These are phyloP conservation scores for Ennomos fuscantarius DNA, from an alignment of 2,888 invertebrate species.

Conservation along the genomic window DNA sequence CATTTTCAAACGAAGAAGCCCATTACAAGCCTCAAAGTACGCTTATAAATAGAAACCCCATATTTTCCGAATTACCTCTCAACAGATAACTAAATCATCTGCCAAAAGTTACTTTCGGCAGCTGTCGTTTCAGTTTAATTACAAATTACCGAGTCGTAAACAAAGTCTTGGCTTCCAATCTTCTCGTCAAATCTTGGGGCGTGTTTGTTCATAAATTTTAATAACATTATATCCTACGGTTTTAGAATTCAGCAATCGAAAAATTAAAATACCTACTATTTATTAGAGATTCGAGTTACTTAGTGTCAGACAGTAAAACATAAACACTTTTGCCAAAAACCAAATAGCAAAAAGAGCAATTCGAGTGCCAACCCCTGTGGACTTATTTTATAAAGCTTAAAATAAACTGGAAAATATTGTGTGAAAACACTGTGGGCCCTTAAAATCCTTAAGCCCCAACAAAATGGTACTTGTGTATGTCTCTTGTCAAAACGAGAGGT, in stretches of 20 bases:
- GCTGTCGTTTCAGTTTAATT: constrained; percentile 40
- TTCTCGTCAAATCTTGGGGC: constrained; percentile 43
- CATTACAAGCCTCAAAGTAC: constrained; percentile 20
- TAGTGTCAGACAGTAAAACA: too few species aligned
- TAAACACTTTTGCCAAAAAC: constrained; percentile 17
- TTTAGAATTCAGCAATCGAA: constrained; percentile 11
- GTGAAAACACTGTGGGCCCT: constrained; percentile 41
- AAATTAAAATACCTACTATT: constrained; percentile 6
- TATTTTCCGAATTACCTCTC: constrained; percentile 24
- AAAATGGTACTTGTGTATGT: constrained; percentile 56
- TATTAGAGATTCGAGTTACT: too few species aligned
- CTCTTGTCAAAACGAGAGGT: constrained; percentile 52
- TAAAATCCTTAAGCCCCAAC: constrained; percentile 48
- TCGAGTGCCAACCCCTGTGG: constrained; percentile 20
- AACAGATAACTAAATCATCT: constrained; percentile 33
- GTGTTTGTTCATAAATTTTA: constrained; percentile 49
- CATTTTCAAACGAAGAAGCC: constrained; percentile 13
- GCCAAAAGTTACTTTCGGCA: constrained; percentile 31
- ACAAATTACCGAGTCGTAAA: constrained; percentile 46
- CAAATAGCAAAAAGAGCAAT: constrained; percentile 24
- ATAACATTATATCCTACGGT: constrained; percentile 37
- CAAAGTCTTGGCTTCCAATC: constrained; percentile 41
- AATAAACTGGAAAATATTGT: constrained; percentile 37
- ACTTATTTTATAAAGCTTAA: constrained; percentile 30
- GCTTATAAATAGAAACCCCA: constrained; percentile 24